A percentile compares a stretch with the other conserved stretches of the same genome.
phyloP scores from a whole-genome alignment of 2,888 invertebrate species.

The Metellina segmentata region DNA sequence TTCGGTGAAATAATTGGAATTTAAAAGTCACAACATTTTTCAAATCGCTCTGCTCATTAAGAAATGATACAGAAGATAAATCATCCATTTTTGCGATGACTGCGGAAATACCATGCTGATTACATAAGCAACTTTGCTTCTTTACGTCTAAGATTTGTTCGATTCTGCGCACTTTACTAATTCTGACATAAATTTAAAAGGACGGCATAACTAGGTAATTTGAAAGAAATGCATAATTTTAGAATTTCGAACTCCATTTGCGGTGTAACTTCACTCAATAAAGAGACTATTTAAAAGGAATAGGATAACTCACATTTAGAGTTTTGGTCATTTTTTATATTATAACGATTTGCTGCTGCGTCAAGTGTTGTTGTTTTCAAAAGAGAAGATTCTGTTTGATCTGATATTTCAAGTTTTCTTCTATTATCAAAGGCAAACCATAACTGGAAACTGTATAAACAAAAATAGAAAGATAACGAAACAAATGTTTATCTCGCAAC shows the following conservation, averaged over 20 bases:
- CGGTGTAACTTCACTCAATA: too few species aligned
- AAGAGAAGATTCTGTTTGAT: not conserved
- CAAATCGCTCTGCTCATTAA: too few species aligned
- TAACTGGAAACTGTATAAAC: not conserved
- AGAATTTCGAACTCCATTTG: too few species aligned
- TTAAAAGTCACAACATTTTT: too few species aligned
- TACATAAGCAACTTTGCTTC: not conserved
- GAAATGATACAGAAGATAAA: too few species aligned
- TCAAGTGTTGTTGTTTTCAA: not conserved
- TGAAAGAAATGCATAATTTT: too few species aligned
- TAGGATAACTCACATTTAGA: conserved; percentile 2
- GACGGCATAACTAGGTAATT: too few species aligned
- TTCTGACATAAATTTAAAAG: not conserved
- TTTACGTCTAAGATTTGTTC: not conserved
- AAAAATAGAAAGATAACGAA: conserved; percentile 24
- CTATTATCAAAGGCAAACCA: conserved; percentile 20
- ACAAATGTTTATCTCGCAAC: conserved; percentile 23
- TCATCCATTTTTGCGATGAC: not conserved
- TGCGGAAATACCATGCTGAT: not conserved
- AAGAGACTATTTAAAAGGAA: not conserved
- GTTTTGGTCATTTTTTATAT: not conserved
- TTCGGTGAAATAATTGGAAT: too few species aligned
- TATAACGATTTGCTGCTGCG: not conserved
- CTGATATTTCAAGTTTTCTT: not conserved
- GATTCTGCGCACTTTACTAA: not conserved